Evolutionary conservation across 2,113 vertebrate genomes (phyloP).

Genomic region (Onychostoma macrolepis): DNA sequence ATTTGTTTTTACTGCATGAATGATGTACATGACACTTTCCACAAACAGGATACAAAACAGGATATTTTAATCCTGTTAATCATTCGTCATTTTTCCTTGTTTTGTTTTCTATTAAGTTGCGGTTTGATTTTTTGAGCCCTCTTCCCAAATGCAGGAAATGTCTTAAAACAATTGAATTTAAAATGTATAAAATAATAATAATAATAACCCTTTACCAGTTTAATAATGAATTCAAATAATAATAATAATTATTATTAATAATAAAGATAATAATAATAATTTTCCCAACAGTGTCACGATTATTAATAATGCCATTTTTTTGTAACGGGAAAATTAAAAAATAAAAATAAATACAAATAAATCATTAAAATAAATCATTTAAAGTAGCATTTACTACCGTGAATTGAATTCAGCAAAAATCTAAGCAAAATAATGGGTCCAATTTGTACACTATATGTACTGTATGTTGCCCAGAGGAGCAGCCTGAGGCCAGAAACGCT

Average conservation of each 20-base stretch:
- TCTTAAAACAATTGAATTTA: background rate
- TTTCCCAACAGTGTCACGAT: too few species aligned
- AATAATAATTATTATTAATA: too few species aligned
- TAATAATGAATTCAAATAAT: too few species aligned
- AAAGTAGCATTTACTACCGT: background rate
- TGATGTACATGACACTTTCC: background rate
- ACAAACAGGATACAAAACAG: background rate
- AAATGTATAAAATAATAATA: background rate
- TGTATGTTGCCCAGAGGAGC: slow-evolving; percentile 1
- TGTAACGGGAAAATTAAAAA: too few species aligned
- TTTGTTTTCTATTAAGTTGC: too few species aligned
- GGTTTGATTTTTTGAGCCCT: too few species aligned
- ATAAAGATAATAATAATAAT: too few species aligned
- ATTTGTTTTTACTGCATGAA: background rate
- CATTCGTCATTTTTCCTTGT: background rate
- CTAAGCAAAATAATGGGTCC: background rate
- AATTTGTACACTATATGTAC: background rate
- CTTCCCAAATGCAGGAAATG: background rate
- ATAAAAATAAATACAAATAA: too few species aligned
- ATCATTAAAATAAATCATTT: too few species aligned
- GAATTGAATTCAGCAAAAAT: background rate
- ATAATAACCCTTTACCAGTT: too few species aligned
- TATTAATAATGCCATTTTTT: too few species aligned
- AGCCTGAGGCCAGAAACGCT: background rate
- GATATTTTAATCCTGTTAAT: background rate